Evolutionary conservation across 2,113 vertebrate species (phyloP).

Genomic region (Pandion haliaetus): DNA sequence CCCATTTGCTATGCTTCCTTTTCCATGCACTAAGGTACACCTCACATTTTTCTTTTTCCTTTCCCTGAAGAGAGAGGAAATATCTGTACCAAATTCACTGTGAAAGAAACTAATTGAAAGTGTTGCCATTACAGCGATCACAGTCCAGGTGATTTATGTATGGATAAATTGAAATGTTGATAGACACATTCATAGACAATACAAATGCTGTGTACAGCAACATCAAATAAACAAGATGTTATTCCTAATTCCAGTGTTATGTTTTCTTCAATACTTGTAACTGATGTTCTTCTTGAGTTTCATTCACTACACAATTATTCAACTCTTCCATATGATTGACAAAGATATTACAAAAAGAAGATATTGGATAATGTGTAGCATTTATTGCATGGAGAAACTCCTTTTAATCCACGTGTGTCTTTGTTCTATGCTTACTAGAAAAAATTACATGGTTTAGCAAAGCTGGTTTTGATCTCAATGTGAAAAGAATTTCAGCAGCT

Average conservation of each 20-base stretch:
- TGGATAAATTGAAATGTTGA: background rate
- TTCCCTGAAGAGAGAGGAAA: background rate
- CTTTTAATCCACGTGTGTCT: constrained; percentile 42
- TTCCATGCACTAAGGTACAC: background rate
- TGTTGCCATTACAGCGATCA: background rate
- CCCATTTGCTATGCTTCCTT: background rate
- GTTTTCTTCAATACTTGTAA: background rate
- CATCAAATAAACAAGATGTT: background rate
- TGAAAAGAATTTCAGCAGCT: constrained; percentile 64
- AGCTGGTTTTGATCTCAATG: constrained; percentile 66
- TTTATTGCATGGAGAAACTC: constrained; percentile 17
- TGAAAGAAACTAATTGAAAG: background rate
- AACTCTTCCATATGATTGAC: background rate
- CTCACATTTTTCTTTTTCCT: background rate
- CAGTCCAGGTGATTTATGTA: background rate
- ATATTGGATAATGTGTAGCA: constrained; percentile 9
- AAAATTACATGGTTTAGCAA: constrained; percentile 73
- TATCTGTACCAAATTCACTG: background rate
- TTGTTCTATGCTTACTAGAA: constrained; percentile 44
- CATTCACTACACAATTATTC: constrained; percentile 9
- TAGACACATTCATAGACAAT: background rate
- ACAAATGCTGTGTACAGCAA: background rate
- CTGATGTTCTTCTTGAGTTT: background rate
- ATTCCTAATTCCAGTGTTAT: background rate
- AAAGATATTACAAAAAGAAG: constrained; percentile 18